Evolutionary conservation across 2,797 vertebrate genomes (phyloP), one percentile per base, ranked within the genome.

Genomic region (Sebastes ruberrimus): DNA sequence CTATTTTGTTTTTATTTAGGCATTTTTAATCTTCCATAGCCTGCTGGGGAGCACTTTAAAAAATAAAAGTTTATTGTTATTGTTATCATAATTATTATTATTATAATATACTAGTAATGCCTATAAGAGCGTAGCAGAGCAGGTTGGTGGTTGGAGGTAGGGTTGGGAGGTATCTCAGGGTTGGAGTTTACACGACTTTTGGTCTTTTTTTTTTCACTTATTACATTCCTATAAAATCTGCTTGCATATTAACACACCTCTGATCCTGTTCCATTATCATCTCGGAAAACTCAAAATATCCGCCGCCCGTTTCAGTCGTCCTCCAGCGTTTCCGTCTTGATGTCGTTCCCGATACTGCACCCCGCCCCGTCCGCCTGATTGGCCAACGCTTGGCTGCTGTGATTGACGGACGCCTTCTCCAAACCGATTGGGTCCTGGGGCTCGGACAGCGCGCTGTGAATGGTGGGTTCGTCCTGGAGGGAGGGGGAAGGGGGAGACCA

Each of bases 321-420:
- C 49, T 99, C 98, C 85, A 98, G 95, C 92, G 95, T 97, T 94
- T 99, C 98, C 92, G 97, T 98, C 96, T 99, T 99, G 96, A 99
- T 97, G 92, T 97, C 96, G 81, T 56, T 89, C 14, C 81, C 91
- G 61, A 78, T 11, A 6, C 81, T 59, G 71, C 82, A 80, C 38
- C 77, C 85, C 2, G 86, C 80, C 14, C 49, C 88, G 0, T 78
- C 88, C 93, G 14, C 93, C 95, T 97, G 97, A 91, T 94, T 95
- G 91, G 97, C 96, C 87, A 97, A 86, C 2, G 96, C 96, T 88
- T 97, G 93, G 95, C 96, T 97, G 93, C 95, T 95, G 93, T 97
- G 97, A 92, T 97, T 97, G 89, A 96, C 97, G 0, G 96, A 96
- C 20, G 94, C 96, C 97, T 99, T 99, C 94, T 98, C 98, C 94